Conservation (phyloP, 2,888 invertebrate genomes). For the Volucella zonaria region DNA sequence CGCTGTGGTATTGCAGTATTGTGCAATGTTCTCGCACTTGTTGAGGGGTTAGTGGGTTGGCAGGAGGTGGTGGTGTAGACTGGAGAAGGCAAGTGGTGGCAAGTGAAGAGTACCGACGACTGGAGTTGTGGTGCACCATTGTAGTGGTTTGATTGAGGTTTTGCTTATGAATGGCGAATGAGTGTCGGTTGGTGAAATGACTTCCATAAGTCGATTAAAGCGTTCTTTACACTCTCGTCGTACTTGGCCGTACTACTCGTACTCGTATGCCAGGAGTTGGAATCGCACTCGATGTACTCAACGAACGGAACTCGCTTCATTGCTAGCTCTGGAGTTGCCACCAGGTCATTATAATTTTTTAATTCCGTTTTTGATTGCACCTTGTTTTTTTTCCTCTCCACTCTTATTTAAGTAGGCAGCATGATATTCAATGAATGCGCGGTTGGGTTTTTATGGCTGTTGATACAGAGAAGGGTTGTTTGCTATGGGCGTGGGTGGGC, state of each 20-base stretch:
- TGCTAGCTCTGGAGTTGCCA: constrained; percentile 20
- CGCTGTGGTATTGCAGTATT: constrained; percentile 40
- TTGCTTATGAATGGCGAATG: constrained; percentile 73
- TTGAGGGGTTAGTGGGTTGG: constrained; percentile 67
- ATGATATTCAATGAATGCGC: constrained; percentile 67
- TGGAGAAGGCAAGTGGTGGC: constrained; percentile 10
- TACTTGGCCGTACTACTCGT: too few relatives aligned
- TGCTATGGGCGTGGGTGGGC: constrained; percentile 38
- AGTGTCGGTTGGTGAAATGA: constrained; percentile 72
- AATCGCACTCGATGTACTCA: constrained; percentile 10
- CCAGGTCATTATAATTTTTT: constrained; percentile 68
- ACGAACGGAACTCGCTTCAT: constrained; percentile 23
- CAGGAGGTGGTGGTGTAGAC: constrained; percentile 14
- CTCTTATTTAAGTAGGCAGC: constrained; percentile 16
- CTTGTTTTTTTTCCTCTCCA: constrained; percentile 21
- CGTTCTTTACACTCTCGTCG: constrained; percentile 19
- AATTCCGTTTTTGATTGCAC: constrained; percentile 43
- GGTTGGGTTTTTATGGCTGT: constrained; percentile 55
- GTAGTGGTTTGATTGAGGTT: constrained; percentile 71
- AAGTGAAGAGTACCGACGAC: constrained; percentile 21
- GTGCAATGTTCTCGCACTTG: constrained; percentile 73
- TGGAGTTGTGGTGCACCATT: constrained; percentile 46
- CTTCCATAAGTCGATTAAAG: constrained; percentile 73
- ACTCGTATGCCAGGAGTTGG: too few relatives aligned
- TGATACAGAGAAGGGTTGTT: constrained; percentile 38